A percentile compares a stretch with the other conserved stretches of the same genome.
Conservation (phyloP, 2,797 vertebrate species). For the Adelosebastes latens region DNA sequence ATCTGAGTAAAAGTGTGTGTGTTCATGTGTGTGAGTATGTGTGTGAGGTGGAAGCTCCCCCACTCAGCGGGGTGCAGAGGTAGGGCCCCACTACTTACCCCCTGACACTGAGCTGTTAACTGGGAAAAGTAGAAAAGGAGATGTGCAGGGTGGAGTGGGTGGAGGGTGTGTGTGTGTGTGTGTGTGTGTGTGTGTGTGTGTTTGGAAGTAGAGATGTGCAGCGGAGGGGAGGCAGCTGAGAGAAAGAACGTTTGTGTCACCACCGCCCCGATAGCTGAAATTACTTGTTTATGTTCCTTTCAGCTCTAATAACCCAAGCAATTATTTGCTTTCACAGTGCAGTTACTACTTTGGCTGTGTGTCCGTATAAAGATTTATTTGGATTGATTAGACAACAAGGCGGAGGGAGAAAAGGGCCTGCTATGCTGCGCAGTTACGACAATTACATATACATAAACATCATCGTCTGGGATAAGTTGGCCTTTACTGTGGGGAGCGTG, state of each 20-base stretch:
- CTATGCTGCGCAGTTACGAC: conserved; percentile 48
- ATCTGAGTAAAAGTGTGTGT: not conserved
- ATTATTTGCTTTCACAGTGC: conserved; percentile 73
- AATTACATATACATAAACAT: conserved; percentile 69
- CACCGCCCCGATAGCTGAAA: conserved; percentile 56
- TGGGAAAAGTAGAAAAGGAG: conserved; percentile 78
- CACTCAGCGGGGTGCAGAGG: conserved; percentile 64
- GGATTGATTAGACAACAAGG: conserved; percentile 67
- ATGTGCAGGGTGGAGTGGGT: conserved; percentile 66
- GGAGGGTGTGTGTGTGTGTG: not conserved
- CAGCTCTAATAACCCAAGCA: conserved; percentile 66
- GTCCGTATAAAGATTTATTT: conserved; percentile 65
- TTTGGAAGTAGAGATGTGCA: not conserved
- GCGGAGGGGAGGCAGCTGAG: conserved; percentile 1
- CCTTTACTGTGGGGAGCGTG: conserved; percentile 55
- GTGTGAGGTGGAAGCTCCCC: conserved; percentile 36
- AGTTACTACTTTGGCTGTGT: conserved; percentile 61
- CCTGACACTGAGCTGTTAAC: conserved; percentile 90
- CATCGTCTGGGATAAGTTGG: conserved; percentile 61
- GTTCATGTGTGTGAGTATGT: not conserved
- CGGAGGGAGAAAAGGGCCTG: conserved; percentile 27
- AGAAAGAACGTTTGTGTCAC: conserved; percentile 57
- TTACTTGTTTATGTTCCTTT: conserved; percentile 75
- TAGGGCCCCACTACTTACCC: conserved; percentile 87
- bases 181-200: conserved; percentile 3